These are phyloP conservation scores for Mola mola DNA, from an alignment of 2,113 vertebrate genomes.

Conservation along the genomic window DNA sequence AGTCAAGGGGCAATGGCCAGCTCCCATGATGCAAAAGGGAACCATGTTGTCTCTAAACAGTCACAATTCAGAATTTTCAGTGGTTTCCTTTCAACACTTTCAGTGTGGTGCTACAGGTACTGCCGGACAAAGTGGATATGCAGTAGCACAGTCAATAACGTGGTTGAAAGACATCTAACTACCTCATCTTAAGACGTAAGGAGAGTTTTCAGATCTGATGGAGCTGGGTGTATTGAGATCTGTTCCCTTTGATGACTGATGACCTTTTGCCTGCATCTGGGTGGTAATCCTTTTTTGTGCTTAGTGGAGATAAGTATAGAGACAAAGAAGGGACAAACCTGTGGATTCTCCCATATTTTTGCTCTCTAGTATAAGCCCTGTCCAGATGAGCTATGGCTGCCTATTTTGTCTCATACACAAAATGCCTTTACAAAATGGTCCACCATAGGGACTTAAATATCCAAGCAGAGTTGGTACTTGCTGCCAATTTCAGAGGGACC, in stretches of 20 bases:
- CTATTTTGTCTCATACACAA: conserved; percentile 4
- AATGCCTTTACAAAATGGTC: conserved; percentile 5
- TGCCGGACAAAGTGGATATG: conserved; percentile 20
- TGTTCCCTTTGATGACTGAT: conserved; percentile 31
- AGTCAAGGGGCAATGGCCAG: conserved; percentile 30
- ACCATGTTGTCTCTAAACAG: conserved; percentile 37
- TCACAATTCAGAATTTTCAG: conserved; percentile 40
- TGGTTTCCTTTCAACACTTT: conserved; percentile 25
- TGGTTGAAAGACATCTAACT: conserved; percentile 30
- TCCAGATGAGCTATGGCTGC: conserved; percentile 38
- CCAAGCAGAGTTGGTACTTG: neutral
- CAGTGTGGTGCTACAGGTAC: conserved; percentile 21
- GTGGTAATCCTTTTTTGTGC: conserved; percentile 39
- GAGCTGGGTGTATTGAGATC: conserved; percentile 17
- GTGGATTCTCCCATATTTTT: conserved; percentile 14
- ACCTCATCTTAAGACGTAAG: conserved; percentile 27
- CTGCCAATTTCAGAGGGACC: conserved; percentile 1
- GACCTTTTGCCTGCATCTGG: conserved; percentile 53
- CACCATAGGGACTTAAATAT: conserved; percentile 18
- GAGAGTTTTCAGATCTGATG: conserved; percentile 21
- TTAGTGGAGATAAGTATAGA: conserved; percentile 23
- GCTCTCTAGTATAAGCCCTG: conserved; percentile 33
- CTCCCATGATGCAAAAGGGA: conserved; percentile 44
- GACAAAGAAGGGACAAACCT: neutral
- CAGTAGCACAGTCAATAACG: neutral